phyloP scores from a whole-genome alignment of 1,140 invertebrate species.

The Diorhabda sublineata region DNA sequence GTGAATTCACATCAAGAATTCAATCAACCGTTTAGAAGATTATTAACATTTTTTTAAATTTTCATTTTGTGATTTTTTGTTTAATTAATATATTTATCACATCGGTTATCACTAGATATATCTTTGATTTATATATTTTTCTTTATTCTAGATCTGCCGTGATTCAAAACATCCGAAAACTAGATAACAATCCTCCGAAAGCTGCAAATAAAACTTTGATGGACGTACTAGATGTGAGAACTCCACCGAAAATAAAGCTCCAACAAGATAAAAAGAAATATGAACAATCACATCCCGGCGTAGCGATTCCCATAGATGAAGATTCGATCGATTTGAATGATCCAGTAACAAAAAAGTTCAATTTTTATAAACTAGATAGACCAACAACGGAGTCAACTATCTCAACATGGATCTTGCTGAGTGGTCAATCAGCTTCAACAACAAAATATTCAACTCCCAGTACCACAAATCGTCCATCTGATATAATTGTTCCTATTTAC shows the following conservation, averaged over 20 bases:
- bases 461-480: slow-evolving; percentile 21
- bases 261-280: slow-evolving; percentile 49
- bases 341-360: slow-evolving; percentile 37
- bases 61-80: too few relatives aligned
- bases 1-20: too few relatives aligned
- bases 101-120: not conserved
- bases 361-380: slow-evolving; percentile 47
- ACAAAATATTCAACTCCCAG: slow-evolving; percentile 40
- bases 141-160: slow-evolving; percentile 28
- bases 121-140: slow-evolving; percentile 5
- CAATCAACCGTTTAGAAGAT: too few relatives aligned
- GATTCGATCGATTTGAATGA: slow-evolving; percentile 46
- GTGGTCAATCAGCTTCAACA: slow-evolving; percentile 50
- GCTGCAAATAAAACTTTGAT: slow-evolving; percentile 45
- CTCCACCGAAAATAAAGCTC: slow-evolving; percentile 58
- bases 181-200: slow-evolving; percentile 52
- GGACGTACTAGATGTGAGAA: slow-evolving; percentile 54
- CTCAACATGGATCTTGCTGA: slow-evolving; percentile 72
- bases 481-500: not conserved
- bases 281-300: slow-evolving; percentile 54
- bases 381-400: slow-evolving; percentile 62
- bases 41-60: too few relatives aligned
- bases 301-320: slow-evolving; percentile 55
- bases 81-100: too few relatives aligned
- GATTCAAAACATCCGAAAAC: slow-evolving; percentile 51